These are phyloP conservation scores for Lordiphosa collinella DNA, from an alignment of 1,140 invertebrate species.

Conservation along the genomic window DNA sequence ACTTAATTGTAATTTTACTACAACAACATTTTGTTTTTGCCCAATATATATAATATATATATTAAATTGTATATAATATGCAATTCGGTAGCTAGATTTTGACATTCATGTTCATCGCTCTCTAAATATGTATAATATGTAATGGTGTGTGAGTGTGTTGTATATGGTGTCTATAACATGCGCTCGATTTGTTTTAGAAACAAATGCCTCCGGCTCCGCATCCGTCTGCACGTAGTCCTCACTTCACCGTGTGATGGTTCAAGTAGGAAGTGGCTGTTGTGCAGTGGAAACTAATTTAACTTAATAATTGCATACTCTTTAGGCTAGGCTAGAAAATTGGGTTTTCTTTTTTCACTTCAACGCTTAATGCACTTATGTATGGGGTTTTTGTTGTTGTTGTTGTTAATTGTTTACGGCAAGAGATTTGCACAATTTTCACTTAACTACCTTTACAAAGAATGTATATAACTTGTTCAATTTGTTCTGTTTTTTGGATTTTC, in stretches of 20 bases:
- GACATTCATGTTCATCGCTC: constrained; percentile 42
- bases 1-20: constrained; percentile 77
- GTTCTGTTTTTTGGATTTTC: constrained; percentile 15
- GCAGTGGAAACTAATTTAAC: constrained; percentile 56
- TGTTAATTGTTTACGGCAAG: constrained; percentile 31
- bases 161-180: constrained; percentile 38
- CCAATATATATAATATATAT: constrained; percentile 64
- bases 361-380: constrained; percentile 73
- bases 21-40: constrained; percentile 75
- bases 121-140: constrained; percentile 29
- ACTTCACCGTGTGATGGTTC: background rate
- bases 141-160: constrained; percentile 19
- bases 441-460: constrained; percentile 50
- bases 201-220: constrained; percentile 14
- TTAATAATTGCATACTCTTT: constrained; percentile 71
- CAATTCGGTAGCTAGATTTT: constrained; percentile 74
- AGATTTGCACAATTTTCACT: constrained; percentile 24
- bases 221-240: background rate
- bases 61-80: constrained; percentile 70
- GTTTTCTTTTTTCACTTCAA: constrained; percentile 38
- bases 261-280: constrained; percentile 7
- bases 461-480: constrained; percentile 28
- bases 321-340: constrained; percentile 70
- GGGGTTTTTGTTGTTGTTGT: constrained; percentile 22
- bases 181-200: constrained; percentile 65